A percentile compares a stretch with the other conserved stretches of the same genome.
phyloP scores from a whole-genome alignment of 2,113 vertebrate species.

The Empidonax traillii region DNA sequence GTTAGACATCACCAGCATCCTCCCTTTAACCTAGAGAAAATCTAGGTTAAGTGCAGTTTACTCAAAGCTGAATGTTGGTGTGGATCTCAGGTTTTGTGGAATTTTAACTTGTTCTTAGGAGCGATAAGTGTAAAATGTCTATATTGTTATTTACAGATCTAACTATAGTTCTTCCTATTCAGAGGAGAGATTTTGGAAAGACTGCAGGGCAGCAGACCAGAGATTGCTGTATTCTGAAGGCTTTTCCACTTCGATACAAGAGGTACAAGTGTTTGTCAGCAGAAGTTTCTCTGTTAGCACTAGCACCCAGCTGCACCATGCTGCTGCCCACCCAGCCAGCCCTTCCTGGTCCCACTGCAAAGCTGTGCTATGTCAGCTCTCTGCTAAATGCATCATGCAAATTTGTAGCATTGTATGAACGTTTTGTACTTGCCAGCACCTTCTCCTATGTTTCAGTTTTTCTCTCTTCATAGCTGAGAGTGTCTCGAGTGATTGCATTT shows the following conservation, averaged over 20 bases:
- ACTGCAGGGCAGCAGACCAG: background rate
- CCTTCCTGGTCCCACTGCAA: background rate
- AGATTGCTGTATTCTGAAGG: background rate
- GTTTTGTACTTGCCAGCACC: background rate
- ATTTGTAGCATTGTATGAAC: background rate
- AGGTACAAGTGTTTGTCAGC: background rate
- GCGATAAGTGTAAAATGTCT: background rate
- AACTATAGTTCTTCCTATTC: background rate
- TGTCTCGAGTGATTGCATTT: background rate
- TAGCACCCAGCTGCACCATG: background rate
- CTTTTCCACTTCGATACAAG: background rate
- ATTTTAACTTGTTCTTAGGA: background rate
- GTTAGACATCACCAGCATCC: background rate
- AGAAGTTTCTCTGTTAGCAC: background rate
- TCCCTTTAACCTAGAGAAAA: background rate
- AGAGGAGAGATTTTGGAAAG: background rate
- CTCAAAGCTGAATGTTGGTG: background rate
- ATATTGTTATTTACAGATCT: background rate
- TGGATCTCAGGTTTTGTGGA: background rate
- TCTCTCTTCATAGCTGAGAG: background rate
- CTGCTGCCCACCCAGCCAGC: background rate
- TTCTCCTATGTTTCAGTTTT: background rate
- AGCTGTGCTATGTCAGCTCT: rapidly evolving
- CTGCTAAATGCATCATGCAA: background rate
- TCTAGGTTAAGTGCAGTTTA: background rate